Base-by-base conservation (phyloP, 1,140 invertebrate species). In the Drosophila repletoides region DNA sequence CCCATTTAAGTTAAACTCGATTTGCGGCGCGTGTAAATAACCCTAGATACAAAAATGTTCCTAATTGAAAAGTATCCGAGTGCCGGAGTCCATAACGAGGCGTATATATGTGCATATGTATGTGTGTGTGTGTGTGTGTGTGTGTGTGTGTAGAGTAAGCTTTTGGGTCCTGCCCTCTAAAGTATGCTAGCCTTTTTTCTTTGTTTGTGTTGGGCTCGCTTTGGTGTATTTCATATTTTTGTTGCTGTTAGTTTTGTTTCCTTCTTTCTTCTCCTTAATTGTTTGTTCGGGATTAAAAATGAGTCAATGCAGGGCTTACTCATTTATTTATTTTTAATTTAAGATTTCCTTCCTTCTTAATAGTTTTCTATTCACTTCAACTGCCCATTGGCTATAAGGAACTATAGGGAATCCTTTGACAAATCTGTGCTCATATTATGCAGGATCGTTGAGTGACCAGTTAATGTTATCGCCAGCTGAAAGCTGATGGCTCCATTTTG, bases 21-120 rank as follows among this genome's bases (percentile, higher is more conserved):
- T 84, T 68, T 63, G 34, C 12, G 22, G 31, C 53, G 33, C n/a
- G 34, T 26, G 43, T 65, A 59, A 64, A 65, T 58, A 64, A 36
- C 52, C 51, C 15, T 24, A 45, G 38, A 61, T 34, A 48, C 58
- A 51, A 55, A 71, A 84, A 45, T 21, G 21, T 26, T 24, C 41
- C 52, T 84, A 84, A 83, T 84, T 79, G 79, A 79, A 79, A 71
- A 74, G 55, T 51, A 66, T 56, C 38, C 9, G 34, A 73, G 19
- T 19, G 52, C 22, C 15, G 29, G 14, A 40, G 10, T 12, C 33
- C 29, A 41, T n/a, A 21, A 9, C 7, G 6, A 24, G 5, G 6
- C 4, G 10, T 21, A 38, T 48, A 41, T n/a, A 33, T 21, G 10
- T 22, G 14, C 17, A 41, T 49, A 12, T 31, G 19, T n/a, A n/a